phyloP scores from a whole-genome alignment of 2,888 invertebrate species.

The Ptilodon capucinus region DNA sequence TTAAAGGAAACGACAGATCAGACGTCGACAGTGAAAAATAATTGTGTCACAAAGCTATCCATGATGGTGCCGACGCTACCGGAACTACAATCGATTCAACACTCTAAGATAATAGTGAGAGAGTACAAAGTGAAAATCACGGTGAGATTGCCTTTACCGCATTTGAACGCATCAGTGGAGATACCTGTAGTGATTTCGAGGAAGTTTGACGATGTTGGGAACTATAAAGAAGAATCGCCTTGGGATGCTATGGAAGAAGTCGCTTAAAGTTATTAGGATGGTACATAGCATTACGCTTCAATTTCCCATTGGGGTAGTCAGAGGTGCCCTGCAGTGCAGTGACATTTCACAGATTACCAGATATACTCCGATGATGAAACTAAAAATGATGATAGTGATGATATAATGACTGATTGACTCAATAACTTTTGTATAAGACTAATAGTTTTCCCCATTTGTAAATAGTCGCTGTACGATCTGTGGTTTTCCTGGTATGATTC shows the following conservation, averaged over 20 bases:
- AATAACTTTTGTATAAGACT: too few relatives aligned
- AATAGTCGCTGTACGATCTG: too few relatives aligned
- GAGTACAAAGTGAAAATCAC: slow-evolving; percentile 33
- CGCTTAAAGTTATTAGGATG: not conserved
- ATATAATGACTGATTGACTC: too few relatives aligned
- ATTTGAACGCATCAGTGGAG: slow-evolving; percentile 24
- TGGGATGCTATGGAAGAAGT: not conserved
- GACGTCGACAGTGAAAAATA: slow-evolving; percentile 17
- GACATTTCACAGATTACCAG: too few relatives aligned
- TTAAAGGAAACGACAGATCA: slow-evolving; percentile 15
- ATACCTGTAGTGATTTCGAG: slow-evolving; percentile 39
- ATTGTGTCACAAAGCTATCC: slow-evolving; percentile 16
- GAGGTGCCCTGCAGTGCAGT: too few relatives aligned
- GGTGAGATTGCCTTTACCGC: slow-evolving; percentile 30
- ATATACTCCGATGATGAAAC: too few relatives aligned
- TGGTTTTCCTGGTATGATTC: too few relatives aligned
- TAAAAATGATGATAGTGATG: too few relatives aligned
- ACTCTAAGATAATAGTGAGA: slow-evolving; percentile 28
- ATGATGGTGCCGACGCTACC: slow-evolving; percentile 18
- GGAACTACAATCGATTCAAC: slow-evolving; percentile 31
- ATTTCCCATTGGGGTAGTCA: too few relatives aligned
- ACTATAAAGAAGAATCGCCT: not conserved
- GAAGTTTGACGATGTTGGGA: slow-evolving; percentile 2
- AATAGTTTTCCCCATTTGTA: too few relatives aligned
- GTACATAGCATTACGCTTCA: not conserved